These are phyloP conservation scores for Hemiprocne comata DNA, from an alignment of 2,113 vertebrate genomes.

Conservation along the genomic window DNA sequence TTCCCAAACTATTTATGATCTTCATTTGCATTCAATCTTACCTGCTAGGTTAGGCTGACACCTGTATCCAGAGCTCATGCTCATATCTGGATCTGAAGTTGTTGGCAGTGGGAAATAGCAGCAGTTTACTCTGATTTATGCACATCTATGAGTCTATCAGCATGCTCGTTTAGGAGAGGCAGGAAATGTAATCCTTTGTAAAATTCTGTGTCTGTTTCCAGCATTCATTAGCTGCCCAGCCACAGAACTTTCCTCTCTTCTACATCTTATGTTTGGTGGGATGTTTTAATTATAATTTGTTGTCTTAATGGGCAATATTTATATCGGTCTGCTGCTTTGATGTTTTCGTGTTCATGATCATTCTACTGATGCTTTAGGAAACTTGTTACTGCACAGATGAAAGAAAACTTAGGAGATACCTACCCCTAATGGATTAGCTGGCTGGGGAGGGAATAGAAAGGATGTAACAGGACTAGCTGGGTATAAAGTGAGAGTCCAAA, in stretches of 20 bases:
- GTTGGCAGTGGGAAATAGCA: not conserved
- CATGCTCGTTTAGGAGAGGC: not conserved
- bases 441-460: not conserved
- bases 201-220: not conserved
- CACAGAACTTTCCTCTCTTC: not conserved
- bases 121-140: not conserved
- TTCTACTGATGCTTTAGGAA: not conserved
- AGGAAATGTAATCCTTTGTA: no score
- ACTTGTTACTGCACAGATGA: not conserved
- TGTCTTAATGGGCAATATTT: not conserved
- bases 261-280: not conserved
- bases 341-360: not conserved
- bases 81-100: not conserved
- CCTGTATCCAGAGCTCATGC: not conserved
- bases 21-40: not conserved
- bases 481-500: not conserved
- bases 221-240: not conserved
- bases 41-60: not conserved
- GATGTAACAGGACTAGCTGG: not conserved
- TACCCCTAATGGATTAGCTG: not conserved
- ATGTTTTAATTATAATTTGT: not conserved
- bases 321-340: not conserved
- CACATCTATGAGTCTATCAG: not conserved
- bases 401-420: not conserved
- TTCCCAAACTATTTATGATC: not conserved